Percentiles rank a stretch among this genome's conserved stretches.
Conservation (phyloP, 2,113 vertebrate species). For the Calidris pugnax region DNA sequence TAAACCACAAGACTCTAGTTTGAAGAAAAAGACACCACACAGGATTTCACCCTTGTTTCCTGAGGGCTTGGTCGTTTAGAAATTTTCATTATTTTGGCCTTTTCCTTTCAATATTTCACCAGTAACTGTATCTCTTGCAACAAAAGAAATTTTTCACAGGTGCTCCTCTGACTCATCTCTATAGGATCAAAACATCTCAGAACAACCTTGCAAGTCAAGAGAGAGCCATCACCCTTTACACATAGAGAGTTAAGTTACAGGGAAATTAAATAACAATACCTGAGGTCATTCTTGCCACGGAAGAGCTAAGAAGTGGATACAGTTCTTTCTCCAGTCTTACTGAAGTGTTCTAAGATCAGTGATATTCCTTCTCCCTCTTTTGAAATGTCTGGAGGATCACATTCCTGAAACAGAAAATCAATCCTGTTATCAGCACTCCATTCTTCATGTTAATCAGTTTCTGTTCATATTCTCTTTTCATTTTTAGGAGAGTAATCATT, state of each 20-base stretch:
- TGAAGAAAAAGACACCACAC: not conserved
- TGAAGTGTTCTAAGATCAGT: not conserved
- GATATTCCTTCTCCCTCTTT: not conserved
- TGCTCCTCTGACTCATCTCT: not conserved
- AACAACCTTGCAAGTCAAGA: constrained; percentile 9
- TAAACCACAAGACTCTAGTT: not conserved
- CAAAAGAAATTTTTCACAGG: not conserved
- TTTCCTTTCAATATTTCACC: not conserved
- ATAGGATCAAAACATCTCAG: not conserved
- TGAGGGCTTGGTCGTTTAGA: not conserved
- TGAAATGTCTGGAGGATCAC: not conserved
- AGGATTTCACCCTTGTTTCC: not conserved
- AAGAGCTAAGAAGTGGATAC: not conserved
- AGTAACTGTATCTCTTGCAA: not conserved
- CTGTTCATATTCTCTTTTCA: not conserved
- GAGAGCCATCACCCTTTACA: not conserved
- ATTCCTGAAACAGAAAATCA: not conserved
- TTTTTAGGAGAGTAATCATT: not conserved
- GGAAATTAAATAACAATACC: constrained; percentile 14
- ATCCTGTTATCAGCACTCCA: not conserved
- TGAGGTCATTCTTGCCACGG: not conserved
- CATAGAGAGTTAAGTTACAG: not conserved
- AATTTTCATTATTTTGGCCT: not conserved
- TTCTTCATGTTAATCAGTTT: not conserved
- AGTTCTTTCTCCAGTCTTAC: not conserved